These are phyloP conservation scores for Trilocha varians DNA, from an alignment of 2,888 invertebrate species.

Conservation along the genomic window DNA sequence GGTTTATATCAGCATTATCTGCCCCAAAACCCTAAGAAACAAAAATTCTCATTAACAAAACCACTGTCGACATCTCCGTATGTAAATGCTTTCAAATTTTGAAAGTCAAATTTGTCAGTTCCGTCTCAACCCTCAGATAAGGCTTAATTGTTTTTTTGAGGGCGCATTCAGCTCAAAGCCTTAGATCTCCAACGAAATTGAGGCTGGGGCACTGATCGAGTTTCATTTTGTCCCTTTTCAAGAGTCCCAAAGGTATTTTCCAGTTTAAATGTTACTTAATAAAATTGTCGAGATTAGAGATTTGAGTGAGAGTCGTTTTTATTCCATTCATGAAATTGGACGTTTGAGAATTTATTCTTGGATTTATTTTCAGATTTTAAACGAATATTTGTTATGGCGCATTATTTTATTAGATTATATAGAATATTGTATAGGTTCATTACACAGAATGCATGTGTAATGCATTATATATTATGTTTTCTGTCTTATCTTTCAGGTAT, in stretches of 20 bases:
- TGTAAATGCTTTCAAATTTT: constrained; percentile 34
- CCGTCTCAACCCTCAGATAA: constrained; percentile 23
- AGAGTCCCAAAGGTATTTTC: background rate
- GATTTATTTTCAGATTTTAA: too few relatives aligned
- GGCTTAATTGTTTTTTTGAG: constrained; percentile 25
- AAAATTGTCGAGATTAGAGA: background rate
- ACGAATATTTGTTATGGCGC: too few relatives aligned
- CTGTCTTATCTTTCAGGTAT: too few relatives aligned
- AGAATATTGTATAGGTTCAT: too few relatives aligned
- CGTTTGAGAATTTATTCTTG: too few relatives aligned
- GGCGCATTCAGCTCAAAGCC: background rate
- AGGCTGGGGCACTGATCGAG: background rate
- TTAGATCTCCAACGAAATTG: background rate
- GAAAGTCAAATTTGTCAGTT: constrained; percentile 23
- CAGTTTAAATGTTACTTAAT: background rate
- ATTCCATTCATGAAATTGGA: background rate
- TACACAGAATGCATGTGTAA: too few relatives aligned
- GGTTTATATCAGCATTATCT: too few relatives aligned
- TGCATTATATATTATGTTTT: too few relatives aligned
- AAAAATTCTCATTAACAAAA: constrained; percentile 26
- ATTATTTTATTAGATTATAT: too few relatives aligned
- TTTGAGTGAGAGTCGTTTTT: background rate
- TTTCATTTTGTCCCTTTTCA: background rate
- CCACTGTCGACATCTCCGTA: constrained; percentile 33
- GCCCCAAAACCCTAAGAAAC: too few relatives aligned